phyloP scores from a whole-genome alignment of 2,888 invertebrate genomes.

The Tromatobia lineatoria region DNA sequence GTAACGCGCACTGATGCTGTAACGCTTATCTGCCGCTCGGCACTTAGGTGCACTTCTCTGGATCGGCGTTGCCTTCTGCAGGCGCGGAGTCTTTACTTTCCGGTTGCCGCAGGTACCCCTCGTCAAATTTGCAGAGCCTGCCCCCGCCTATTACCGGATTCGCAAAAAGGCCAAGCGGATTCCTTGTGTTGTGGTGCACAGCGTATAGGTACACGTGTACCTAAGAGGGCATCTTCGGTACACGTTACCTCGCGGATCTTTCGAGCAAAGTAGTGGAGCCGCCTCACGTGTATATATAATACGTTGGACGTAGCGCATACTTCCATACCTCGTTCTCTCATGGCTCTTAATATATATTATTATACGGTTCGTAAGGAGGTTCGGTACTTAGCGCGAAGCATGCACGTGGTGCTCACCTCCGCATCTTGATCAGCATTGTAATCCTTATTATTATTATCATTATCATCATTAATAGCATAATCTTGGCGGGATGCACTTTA shows the following conservation, averaged over 20 bases:
- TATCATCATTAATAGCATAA: constrained; percentile 48
- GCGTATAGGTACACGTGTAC: too few relatives aligned
- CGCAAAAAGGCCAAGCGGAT: constrained; percentile 22
- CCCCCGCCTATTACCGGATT: constrained; percentile 53
- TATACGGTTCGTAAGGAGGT: constrained; percentile 52
- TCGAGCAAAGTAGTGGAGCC: constrained; percentile 17
- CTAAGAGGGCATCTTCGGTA: neutral
- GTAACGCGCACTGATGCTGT: constrained; percentile 30
- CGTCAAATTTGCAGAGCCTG: constrained; percentile 64
- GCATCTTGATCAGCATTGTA: constrained; percentile 41
- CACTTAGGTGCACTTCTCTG: constrained; percentile 31
- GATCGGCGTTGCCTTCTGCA: neutral
- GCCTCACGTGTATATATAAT: constrained; percentile 52
- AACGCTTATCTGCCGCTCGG: constrained; percentile 21
- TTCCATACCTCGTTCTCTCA: constrained; percentile 42
- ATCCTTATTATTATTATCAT: constrained; percentile 38
- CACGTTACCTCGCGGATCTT: neutral
- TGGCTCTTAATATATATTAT: constrained; percentile 65
- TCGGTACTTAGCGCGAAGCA: constrained; percentile 47
- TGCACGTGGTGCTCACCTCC: constrained; percentile 14
- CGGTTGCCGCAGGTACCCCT: constrained; percentile 50
- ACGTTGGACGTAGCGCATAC: constrained; percentile 10
- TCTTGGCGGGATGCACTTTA: constrained; percentile 29
- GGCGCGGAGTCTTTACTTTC: constrained; percentile 35
- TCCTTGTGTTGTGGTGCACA: too few relatives aligned